Evolutionary conservation across 1,140 invertebrate genomes (phyloP).

Genomic region (Acromyrmex echinatior): DNA sequence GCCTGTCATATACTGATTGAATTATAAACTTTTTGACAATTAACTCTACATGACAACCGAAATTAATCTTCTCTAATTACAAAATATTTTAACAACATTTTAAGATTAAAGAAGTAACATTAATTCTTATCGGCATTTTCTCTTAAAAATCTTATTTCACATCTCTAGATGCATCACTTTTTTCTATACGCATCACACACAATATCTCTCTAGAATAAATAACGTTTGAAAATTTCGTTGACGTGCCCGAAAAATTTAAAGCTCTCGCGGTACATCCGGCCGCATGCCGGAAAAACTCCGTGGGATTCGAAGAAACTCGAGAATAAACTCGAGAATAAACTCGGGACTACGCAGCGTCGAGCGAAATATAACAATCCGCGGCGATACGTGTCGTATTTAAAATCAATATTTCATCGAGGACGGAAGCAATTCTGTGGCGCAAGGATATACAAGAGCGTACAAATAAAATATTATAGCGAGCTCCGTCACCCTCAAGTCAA

Average conservation of each 20-base stretch:
- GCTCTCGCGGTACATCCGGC: background rate
- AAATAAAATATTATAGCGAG: slow-evolving; percentile 62
- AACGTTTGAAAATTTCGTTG: background rate
- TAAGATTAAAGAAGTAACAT: background rate
- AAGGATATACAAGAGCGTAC: slow-evolving; percentile 39
- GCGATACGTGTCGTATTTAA: slow-evolving; percentile 54
- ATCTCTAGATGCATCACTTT: background rate
- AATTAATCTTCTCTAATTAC: too few relatives aligned
- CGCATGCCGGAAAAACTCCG: background rate
- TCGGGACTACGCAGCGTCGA: background rate
- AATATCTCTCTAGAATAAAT: background rate
- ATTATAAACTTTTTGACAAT: too few relatives aligned
- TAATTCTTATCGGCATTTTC: background rate
- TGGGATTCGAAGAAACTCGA: background rate
- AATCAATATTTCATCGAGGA: slow-evolving; percentile 60
- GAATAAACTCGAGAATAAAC: slow-evolving; percentile 33
- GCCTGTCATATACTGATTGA: too few relatives aligned
- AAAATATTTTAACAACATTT: background rate
- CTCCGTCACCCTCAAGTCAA: slow-evolving; percentile 56
- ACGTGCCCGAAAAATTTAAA: background rate
- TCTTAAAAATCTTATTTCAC: background rate
- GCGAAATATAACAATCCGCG: slow-evolving; percentile 52
- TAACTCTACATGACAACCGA: too few relatives aligned
- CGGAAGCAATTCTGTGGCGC: slow-evolving; percentile 58
- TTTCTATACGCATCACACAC: background rate